Conservation (phyloP, 2,113 vertebrate genomes). For the Gallinago paraguaiae region DNA sequence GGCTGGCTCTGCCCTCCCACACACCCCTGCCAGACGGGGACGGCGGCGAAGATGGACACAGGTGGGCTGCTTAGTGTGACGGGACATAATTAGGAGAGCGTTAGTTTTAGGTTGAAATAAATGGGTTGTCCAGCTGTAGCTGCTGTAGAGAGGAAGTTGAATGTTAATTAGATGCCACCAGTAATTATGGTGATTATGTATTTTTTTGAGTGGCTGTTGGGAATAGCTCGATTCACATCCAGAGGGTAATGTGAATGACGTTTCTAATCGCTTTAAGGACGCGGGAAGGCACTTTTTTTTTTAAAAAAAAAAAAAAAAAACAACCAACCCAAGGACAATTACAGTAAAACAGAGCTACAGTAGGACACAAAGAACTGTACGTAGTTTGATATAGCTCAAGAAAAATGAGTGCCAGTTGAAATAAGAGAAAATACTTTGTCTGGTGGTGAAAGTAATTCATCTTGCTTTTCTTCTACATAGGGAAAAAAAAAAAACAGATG, state of each 20-base stretch:
- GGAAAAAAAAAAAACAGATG: not conserved
- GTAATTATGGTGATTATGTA: conserved; percentile 88
- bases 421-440: not conserved
- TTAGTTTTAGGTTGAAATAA: conserved; percentile 72
- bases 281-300: conserved; percentile 27
- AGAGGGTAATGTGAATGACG: conserved; percentile 66
- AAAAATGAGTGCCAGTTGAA: not conserved
- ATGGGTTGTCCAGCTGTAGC: conserved; percentile 81
- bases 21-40: not conserved
- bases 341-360: conserved; percentile 50
- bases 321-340: conserved; percentile 36
- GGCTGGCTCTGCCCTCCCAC: not conserved
- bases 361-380: conserved; percentile 30
- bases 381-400: not conserved
- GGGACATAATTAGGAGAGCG: conserved; percentile 54
- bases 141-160: conserved; percentile 77
- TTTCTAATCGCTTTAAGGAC: conserved; percentile 69
- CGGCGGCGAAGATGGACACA: not conserved
- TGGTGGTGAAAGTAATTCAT: not conserved
- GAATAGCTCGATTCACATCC: conserved; percentile 73
- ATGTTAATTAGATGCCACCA: conserved; percentile 85
- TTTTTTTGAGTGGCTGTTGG: conserved; percentile 77
- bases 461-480: not conserved
- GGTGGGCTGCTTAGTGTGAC: conserved; percentile 54
- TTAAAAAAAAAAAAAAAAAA: no score